Evolutionary conservation across 2,888 invertebrate genomes (phyloP).

Genomic region (Aquatica leii): DNA sequence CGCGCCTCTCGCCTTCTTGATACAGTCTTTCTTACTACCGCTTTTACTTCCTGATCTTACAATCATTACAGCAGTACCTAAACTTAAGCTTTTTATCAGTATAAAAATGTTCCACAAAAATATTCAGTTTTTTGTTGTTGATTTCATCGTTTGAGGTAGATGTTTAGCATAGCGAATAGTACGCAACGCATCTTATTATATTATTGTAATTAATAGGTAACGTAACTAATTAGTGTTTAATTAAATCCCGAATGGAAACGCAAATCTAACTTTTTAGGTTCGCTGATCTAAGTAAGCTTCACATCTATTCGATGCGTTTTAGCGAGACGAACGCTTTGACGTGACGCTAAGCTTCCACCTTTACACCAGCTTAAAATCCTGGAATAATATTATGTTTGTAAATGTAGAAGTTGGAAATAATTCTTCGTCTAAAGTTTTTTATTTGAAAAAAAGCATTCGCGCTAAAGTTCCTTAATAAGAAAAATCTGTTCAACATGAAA

Average conservation of each 20-base stretch:
- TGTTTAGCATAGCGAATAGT: no score
- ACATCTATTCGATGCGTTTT: slow-evolving; percentile 33
- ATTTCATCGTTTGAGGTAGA: no score
- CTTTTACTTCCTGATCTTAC: slow-evolving; percentile 30
- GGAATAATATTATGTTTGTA: slow-evolving; percentile 53
- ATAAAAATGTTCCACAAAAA: background rate
- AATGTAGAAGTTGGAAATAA: slow-evolving; percentile 46
- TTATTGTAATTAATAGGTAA: no score
- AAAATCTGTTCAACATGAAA: slow-evolving; percentile 2
- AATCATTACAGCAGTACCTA: slow-evolving; percentile 23
- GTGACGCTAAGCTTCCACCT: slow-evolving; percentile 51
- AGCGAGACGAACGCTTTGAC: slow-evolving; percentile 33
- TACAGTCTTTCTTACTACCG: slow-evolving; percentile 33
- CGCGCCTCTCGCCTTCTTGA: slow-evolving; percentile 30
- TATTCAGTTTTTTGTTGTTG: no score
- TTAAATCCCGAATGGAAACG: no score
- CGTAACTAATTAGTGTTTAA: no score
- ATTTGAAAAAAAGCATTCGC: background rate
- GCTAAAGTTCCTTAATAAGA: slow-evolving; percentile 4
- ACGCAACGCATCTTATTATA: no score
- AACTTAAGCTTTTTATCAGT: background rate
- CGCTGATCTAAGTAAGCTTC: slow-evolving; percentile 31
- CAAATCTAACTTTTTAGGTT: background rate
- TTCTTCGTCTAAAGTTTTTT: slow-evolving; percentile 1
- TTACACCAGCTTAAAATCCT: slow-evolving; percentile 51